Conservation (phyloP, 2,888 invertebrate genomes). For the Apoderus coryli region DNA sequence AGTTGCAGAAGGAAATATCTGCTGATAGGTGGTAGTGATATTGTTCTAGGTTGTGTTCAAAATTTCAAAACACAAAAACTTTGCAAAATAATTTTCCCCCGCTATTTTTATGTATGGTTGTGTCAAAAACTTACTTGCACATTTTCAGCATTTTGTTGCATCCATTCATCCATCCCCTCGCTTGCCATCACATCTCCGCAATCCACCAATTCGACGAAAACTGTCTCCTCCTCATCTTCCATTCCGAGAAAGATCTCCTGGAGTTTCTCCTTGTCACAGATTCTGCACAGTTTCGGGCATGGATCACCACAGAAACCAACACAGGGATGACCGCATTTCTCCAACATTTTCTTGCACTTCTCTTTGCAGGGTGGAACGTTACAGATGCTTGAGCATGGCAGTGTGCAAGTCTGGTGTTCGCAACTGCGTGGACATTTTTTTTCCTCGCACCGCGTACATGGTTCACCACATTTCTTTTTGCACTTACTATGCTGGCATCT, state of each 20-base stretch:
- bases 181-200: conserved; percentile 22
- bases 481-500: conserved; percentile 41
- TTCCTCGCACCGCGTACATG: conserved; percentile 29
- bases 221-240: conserved; percentile 22
- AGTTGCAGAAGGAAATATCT: too few species aligned
- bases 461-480: conserved; percentile 30
- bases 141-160: conserved; percentile 21
- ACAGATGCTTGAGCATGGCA: conserved; percentile 36
- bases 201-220: conserved; percentile 22
- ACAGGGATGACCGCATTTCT: conserved; percentile 46
- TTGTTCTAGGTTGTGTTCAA: too few species aligned
- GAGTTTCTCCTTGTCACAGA: conserved; percentile 25
- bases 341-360: conserved; percentile 27
- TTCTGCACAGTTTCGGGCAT: conserved; percentile 21
- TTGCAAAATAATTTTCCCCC: too few species aligned
- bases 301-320: conserved; percentile 41
- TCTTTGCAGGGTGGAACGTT: conserved; percentile 32
- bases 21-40: too few species aligned
- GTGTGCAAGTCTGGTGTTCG: conserved; percentile 35
- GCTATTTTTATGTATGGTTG: neutral
- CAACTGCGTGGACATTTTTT: conserved; percentile 31
- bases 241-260: conserved; percentile 21
- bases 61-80: too few species aligned
- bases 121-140: neutral
- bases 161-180: conserved; percentile 20